Evolutionary conservation across 2,888 invertebrate species (phyloP).

Genomic region (Drosophila atroscutellata): DNA sequence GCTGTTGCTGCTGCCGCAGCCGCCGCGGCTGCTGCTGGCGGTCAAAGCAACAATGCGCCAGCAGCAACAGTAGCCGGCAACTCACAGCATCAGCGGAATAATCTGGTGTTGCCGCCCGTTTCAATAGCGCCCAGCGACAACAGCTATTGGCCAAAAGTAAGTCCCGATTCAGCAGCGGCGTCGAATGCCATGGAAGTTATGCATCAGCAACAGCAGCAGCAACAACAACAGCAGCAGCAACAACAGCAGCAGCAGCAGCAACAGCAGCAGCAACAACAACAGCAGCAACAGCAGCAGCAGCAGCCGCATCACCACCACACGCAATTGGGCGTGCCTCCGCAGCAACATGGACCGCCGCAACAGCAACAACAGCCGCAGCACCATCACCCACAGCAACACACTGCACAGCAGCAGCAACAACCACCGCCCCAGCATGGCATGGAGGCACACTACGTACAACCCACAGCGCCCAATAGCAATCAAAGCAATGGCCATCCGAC

Average conservation of each 20-base stretch:
- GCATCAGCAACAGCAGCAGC: conserved; percentile 87
- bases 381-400: conserved; percentile 84
- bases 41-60: conserved; percentile 27
- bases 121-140: conserved; percentile 82
- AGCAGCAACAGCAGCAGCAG: conserved; percentile 69
- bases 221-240: conserved; percentile 87
- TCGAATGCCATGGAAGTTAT: conserved; percentile 87
- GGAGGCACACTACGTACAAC: conserved; percentile 83
- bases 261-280: conserved; percentile 66
- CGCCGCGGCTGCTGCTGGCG: conserved; percentile 45
- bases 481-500: conserved; percentile 88
- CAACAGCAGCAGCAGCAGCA: conserved; percentile 86
- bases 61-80: conserved; percentile 38
- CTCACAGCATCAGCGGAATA: conserved; percentile 77
- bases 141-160: conserved; percentile 95
- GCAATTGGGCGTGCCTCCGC: conserved; percentile 87
- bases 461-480: conserved; percentile 87
- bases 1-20: conserved; percentile 70
- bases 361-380: conserved; percentile 84
- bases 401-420: conserved; percentile 84
- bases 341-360: conserved; percentile 85
- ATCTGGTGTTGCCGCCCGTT: conserved; percentile 79
- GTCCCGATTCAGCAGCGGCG: conserved; percentile 89
- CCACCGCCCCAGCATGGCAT: conserved; percentile 89
- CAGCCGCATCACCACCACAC: conserved; percentile 86